Evolutionary conservation across 2,888 invertebrate species (phyloP), one percentile per base, ranked within the genome.

Genomic region (Erebia aethiops): DNA sequence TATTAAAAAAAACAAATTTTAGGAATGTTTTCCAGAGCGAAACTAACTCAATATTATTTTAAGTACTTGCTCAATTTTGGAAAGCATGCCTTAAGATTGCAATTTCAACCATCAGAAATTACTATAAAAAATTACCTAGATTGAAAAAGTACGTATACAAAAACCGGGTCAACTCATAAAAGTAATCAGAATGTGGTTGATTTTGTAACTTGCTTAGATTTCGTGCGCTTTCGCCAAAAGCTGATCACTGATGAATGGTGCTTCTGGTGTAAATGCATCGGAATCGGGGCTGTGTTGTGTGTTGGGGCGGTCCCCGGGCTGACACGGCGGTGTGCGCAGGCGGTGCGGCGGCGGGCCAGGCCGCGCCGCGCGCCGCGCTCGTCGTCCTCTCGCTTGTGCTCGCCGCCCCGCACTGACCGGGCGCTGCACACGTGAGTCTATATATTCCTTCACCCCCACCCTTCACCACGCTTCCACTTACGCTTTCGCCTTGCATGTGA

Each of bases 351-450:
- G 82, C 88, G 85, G 83, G 83, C 81, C 84, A 82, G 82, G 77
- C 80, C 87, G 83, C 83, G 86, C 83, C 88, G 83, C 86, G 85
- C 86, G 85, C 84, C 85, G 84, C 86, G 78, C 88, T 87, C 79
- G 77, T 87, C 86, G 86, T 84, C 83, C 87, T 91, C 82, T 83
- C 86, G 87, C 91, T 91, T 85, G 91, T 86, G 83, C 84, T 83
- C 80, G 82, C 85, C 86, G 91, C 86, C 87, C 87, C 91, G 89
- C 90, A 87, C 89, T 91, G 90, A 91, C 90, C 89, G 89, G 89
- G 88, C 89, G 87, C 81, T 81, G 86, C 88, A 84, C 87, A 90
- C 89, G 92, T 92, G 91, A 89, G 90, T 94, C 88, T 82, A 75
- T 77, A 77, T 76, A 76, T 77, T 70, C 71, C 76, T 60, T 58